These are phyloP conservation scores for Ctena decussata DNA, from an alignment of 2,888 invertebrate species.

Conservation along the genomic window DNA sequence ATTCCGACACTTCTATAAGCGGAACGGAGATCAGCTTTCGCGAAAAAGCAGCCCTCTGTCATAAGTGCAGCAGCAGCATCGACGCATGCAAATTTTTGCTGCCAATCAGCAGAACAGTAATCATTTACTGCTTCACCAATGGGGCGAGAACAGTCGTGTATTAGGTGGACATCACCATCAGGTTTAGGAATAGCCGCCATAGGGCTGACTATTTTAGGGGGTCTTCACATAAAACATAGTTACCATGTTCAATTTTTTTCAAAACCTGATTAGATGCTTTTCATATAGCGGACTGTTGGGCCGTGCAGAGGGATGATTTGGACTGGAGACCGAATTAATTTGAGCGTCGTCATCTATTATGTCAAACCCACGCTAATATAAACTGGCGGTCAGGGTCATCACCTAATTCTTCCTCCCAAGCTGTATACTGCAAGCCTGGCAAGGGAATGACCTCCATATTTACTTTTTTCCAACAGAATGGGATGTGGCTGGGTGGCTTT, in stretches of 20 bases:
- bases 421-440: background rate
- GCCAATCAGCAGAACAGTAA: too few species aligned
- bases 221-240: background rate
- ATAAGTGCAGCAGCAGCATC: conserved; percentile 19
- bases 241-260: background rate
- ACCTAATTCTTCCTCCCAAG: background rate
- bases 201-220: background rate
- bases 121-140: conserved; percentile 16
- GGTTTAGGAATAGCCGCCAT: too few species aligned
- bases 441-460: background rate
- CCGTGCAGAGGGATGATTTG: background rate
- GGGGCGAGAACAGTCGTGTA: conserved; percentile 28
- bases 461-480: background rate
- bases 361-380: background rate
- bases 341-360: background rate
- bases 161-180: conserved; percentile 16
- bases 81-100: background rate
- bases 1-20: background rate
- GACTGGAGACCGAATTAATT: background rate
- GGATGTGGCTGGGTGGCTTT: background rate
- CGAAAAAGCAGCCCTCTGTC: background rate
- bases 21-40: background rate
- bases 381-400: background rate
- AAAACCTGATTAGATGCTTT: background rate
- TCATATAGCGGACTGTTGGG: background rate